Evolutionary conservation across 92 coral and sea anemone genomes (phyloP).

Genomic region (Epizoanthus fatuus): DNA sequence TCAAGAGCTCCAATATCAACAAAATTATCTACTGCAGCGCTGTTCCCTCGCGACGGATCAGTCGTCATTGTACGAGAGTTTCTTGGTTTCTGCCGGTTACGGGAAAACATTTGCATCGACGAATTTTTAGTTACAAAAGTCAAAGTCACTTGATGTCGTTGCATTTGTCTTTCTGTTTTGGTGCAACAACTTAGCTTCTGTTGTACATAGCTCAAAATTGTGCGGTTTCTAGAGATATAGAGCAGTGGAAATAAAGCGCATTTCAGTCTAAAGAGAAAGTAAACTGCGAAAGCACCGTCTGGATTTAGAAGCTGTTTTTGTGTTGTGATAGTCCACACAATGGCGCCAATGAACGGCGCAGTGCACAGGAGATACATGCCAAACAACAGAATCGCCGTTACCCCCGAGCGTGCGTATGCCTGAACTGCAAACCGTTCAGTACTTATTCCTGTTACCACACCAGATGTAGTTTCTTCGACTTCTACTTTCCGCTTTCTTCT

Average conservation of each 20-base stretch:
- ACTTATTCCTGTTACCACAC: conserved; percentile 39
- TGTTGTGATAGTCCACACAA: conserved; percentile 55
- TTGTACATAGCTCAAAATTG: conserved; percentile 45
- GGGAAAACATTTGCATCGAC: conserved; percentile 36
- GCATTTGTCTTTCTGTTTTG: neutral
- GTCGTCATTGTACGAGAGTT: neutral
- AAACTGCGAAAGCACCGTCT: conserved; percentile 42
- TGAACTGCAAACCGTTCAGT: conserved; percentile 62
- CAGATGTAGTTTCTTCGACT: conserved; percentile 38
- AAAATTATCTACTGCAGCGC: neutral
- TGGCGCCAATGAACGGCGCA: conserved; percentile 63
- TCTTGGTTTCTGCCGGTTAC: conserved; percentile 9
- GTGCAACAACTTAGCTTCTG: conserved; percentile 61
- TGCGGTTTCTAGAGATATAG: conserved; percentile 79
- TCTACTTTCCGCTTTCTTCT: conserved; percentile 71
- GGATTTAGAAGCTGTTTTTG: conserved; percentile 14
- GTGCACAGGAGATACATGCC: conserved; percentile 56
- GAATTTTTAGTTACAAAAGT: conserved; percentile 15
- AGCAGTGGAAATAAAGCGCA: conserved; percentile 75
- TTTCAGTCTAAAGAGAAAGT: conserved; percentile 69
- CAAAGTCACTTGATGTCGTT: conserved; percentile 4
- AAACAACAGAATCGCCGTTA: conserved; percentile 73
- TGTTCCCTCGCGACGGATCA: neutral
- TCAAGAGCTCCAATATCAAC: conserved; percentile 26
- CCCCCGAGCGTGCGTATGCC: conserved; percentile 65